Base-by-base conservation (phyloP, 2,113 vertebrate species). In the Echinops telfairi region DNA sequence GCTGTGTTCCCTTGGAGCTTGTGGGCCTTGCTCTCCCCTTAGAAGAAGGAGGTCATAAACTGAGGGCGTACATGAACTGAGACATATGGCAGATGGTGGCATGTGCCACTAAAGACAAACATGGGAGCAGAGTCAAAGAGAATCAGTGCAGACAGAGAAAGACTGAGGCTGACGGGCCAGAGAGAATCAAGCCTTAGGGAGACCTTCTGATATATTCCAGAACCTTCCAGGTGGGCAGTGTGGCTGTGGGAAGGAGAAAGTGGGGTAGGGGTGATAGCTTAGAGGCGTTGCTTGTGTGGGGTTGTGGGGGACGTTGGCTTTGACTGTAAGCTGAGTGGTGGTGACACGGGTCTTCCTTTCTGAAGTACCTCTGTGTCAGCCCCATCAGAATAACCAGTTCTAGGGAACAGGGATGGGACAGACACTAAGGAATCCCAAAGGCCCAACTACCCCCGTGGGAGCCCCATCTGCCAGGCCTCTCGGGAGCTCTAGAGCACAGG, bases 401-500 rank as follows among this genome's bases (percentile, higher is more conserved):
- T 23, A 43, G 11, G 12, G 27, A 36, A 27, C 20, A 43, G 47
- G n/a, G 29, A 31, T 3, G 22, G 38, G 68, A 60, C 0, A 89
- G 68, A 88, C 71, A 12, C 16, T 0, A 19, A 4, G 19, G 60
- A 53, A 76, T 19, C 64, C 27, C 76, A 36, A 10, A 57, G 73
- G 91, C 89, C 33, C 38, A 2, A 58, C 25, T 6, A 1, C 15
- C 25, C 20, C 62, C 17, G 25, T 43, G 75, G 0, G 5, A 14
- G 36, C 75, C 90, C 70, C 31, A 25, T 71, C 83, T 76, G 27
- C 66, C 70, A 83, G 88, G n/a, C 33, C 90, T 53, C 60, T 82
- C 6, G 0, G 3, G 83, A 57, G 68, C 33, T 15, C 0, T 31
- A 29, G 62, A 43, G n/a, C 90, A n/a, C 53, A 71, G 27, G 40